A percentile compares a stretch with the other conserved stretches of the same genome.
phyloP scores from a whole-genome alignment of 2,888 invertebrate species.

The Scaptomyza parva region DNA sequence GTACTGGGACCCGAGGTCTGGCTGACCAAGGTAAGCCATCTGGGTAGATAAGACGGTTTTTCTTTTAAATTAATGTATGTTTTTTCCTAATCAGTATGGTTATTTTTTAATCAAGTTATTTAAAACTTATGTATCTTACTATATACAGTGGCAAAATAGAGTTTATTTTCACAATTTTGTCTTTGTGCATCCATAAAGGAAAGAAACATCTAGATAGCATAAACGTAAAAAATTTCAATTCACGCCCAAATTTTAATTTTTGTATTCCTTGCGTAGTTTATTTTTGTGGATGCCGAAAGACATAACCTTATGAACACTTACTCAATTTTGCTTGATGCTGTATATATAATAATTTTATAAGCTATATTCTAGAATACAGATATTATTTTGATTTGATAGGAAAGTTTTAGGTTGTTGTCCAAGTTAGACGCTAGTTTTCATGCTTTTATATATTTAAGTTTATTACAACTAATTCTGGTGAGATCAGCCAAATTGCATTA shows the following conservation, averaged over 20 bases:
- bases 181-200: too few relatives aligned
- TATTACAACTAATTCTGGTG: constrained; percentile 5
- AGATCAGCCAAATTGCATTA: constrained; percentile 4
- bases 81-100: constrained; percentile 2
- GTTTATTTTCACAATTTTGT: too few relatives aligned
- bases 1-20: constrained; percentile 95
- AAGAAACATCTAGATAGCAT: too few relatives aligned
- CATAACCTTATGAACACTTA: too few relatives aligned
- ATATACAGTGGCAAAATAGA: too few relatives aligned
- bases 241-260: too few relatives aligned
- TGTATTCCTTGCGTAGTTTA: too few relatives aligned
- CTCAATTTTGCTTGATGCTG: too few relatives aligned
- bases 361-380: constrained; percentile 23
- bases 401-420: constrained; percentile 20
- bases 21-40: constrained; percentile 88
- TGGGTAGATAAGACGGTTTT: constrained; percentile 14
- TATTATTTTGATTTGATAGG: neutral
- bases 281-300: too few relatives aligned
- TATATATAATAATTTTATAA: constrained; percentile 35
- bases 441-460: constrained; percentile 10
- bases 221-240: too few relatives aligned
- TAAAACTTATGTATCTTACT: constrained; percentile 35
- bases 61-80: neutral
- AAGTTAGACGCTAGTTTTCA: constrained; percentile 4
- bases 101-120: constrained; percentile 34